phyloP scores from a whole-genome alignment of 2,888 invertebrate genomes.

The Pandemis heparana region DNA sequence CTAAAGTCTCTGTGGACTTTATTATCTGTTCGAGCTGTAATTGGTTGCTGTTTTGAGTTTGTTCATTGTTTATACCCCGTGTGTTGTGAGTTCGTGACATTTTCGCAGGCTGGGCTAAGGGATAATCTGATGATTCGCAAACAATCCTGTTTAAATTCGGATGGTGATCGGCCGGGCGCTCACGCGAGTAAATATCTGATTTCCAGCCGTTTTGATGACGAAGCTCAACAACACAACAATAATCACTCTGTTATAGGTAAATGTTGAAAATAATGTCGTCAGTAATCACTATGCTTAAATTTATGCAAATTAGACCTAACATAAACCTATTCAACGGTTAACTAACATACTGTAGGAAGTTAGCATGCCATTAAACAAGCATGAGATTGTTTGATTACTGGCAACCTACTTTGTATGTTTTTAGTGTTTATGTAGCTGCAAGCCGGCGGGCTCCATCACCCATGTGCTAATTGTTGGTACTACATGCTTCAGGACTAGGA shows the following conservation, averaged over 20 bases:
- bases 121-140: slow-evolving; percentile 29
- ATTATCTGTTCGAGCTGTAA: slow-evolving; percentile 6
- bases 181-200: slow-evolving; percentile 31
- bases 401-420: neutral
- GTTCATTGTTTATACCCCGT: slow-evolving; percentile 8
- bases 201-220: slow-evolving; percentile 13
- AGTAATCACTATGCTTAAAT: neutral
- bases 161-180: slow-evolving; percentile 31
- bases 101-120: slow-evolving; percentile 17
- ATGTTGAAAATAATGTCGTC: neutral
- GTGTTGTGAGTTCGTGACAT: slow-evolving; percentile 25
- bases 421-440: neutral
- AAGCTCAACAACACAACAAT: neutral
- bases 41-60: neutral
- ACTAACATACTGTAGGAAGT: neutral
- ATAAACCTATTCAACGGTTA: neutral
- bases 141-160: slow-evolving; percentile 30
- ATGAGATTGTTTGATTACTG: neutral
- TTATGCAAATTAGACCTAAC: neutral
- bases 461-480: neutral
- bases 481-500: neutral
- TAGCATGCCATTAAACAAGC: neutral
- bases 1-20: slow-evolving; percentile 8
- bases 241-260: neutral
- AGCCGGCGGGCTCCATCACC: neutral